phyloP scores from a whole-genome alignment of 2,113 vertebrate species.

The Dolichallabes microphthalmus region DNA sequence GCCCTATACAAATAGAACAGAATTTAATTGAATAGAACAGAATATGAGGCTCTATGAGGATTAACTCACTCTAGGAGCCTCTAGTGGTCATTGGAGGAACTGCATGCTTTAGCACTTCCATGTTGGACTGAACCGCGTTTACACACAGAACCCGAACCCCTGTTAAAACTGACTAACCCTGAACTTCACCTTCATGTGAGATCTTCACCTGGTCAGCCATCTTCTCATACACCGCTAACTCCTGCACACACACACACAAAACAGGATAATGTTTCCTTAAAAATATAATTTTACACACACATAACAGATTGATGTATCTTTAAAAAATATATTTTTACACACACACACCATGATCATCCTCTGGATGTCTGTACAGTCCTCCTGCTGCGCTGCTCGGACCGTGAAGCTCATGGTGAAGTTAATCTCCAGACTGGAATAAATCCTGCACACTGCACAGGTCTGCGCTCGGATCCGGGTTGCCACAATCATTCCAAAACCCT shows the following conservation, averaged over 20 bases:
- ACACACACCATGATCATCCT: slow-evolving; percentile 69
- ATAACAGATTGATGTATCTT: too few species aligned
- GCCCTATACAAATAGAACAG: too few species aligned
- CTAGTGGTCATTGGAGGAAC: too few species aligned
- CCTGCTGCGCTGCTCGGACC: slow-evolving; percentile 59
- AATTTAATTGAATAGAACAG: too few species aligned
- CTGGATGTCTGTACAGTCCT: slow-evolving; percentile 70
- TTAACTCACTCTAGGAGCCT: too few species aligned
- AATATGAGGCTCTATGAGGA: too few species aligned
- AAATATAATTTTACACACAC: not conserved
- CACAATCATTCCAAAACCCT: not conserved
- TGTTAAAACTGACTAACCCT: not conserved
- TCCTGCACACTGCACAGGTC: not conserved
- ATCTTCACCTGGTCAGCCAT: slow-evolving; percentile 72
- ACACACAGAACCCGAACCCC: not conserved
- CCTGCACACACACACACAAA: slow-evolving; percentile 53
- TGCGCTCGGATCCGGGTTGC: not conserved
- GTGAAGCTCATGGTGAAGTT: slow-evolving; percentile 64
- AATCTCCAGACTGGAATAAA: not conserved
- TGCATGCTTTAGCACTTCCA: too few species aligned
- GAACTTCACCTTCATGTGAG: slow-evolving; percentile 63
- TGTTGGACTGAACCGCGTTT: not conserved
- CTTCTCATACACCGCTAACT: slow-evolving; percentile 72
- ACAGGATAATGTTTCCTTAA: too few species aligned
- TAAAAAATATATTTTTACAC: too few species aligned